Evolutionary conservation across 2,888 invertebrate genomes (phyloP).

Genomic region (Calameuta idolon): DNA sequence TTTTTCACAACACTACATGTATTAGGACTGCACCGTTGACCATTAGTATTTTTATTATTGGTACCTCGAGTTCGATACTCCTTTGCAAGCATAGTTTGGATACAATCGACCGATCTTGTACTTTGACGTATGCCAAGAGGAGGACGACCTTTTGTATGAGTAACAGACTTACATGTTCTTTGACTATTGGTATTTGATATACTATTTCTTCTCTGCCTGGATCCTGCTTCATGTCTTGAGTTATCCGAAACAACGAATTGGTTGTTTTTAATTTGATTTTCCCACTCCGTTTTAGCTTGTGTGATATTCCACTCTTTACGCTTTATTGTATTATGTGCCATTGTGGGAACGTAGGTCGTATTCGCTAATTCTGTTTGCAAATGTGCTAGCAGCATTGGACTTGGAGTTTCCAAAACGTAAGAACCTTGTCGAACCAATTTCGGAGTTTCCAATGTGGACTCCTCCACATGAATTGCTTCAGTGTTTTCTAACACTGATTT

Average conservation of each 20-base stretch:
- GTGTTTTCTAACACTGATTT: conserved; percentile 6
- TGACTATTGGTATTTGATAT: conserved; percentile 31
- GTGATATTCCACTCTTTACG: conserved; percentile 55
- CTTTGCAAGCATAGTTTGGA: conserved; percentile 48
- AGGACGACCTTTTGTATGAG: conserved; percentile 32
- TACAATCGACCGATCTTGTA: conserved; percentile 54
- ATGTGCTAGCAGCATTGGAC: conserved; percentile 79
- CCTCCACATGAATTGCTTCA: conserved; percentile 44
- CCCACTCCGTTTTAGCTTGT: conserved; percentile 55
- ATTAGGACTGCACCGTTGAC: conserved; percentile 9
- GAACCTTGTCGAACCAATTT: conserved; percentile 79
- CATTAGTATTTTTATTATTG: conserved; percentile 25
- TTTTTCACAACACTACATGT: neutral
- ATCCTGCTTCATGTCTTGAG: conserved; percentile 14
- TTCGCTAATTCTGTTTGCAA: conserved; percentile 63
- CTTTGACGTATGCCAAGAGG: conserved; percentile 31
- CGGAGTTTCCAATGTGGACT: conserved; percentile 64
- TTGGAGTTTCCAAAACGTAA: conserved; percentile 82
- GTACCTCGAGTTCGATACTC: conserved; percentile 32
- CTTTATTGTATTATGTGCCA: conserved; percentile 31
- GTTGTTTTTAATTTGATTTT: conserved; percentile 36
- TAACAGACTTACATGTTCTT: conserved; percentile 31
- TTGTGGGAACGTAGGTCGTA: conserved; percentile 46
- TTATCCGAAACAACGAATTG: conserved; percentile 26
- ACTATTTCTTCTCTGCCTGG: conserved; percentile 37